A percentile compares a stretch with the other conserved stretches of the same genome.
Conservation (phyloP, 2,888 invertebrate genomes). For the Thecophora atra region DNA sequence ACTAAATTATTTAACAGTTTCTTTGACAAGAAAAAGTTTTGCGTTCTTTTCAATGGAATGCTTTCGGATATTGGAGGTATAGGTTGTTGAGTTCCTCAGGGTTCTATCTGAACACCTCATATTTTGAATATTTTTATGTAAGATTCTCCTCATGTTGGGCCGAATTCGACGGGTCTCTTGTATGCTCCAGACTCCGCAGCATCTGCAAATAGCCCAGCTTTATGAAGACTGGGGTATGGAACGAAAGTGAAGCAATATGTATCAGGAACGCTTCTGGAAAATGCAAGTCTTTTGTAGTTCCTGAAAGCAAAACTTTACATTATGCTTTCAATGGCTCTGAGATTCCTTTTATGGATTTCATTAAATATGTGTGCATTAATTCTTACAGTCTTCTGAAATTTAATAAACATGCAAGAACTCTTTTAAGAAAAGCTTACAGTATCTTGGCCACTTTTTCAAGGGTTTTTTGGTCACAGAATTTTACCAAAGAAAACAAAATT, state of each 20-base stretch:
- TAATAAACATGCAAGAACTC: slow-evolving; percentile 24
- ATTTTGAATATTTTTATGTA: slow-evolving; percentile 34
- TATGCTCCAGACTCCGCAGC: slow-evolving; percentile 44
- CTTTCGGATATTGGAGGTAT: not conserved
- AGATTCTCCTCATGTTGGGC: slow-evolving; percentile 35
- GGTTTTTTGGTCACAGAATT: not conserved
- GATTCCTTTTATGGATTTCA: slow-evolving; percentile 4
- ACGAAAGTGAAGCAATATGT: too few relatives aligned
- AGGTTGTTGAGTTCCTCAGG: slow-evolving; percentile 35
- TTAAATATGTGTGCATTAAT: slow-evolving; percentile 30
- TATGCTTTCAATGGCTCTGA: slow-evolving; percentile 16
- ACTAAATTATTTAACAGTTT: slow-evolving; percentile 27
- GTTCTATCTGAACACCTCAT: slow-evolving; percentile 23
- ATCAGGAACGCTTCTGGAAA: too few relatives aligned
- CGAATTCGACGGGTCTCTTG: slow-evolving; percentile 23
- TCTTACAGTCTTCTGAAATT: slow-evolving; percentile 37
- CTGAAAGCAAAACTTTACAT: not conserved
- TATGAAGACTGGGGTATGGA: too few relatives aligned
- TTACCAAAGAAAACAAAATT: not conserved
- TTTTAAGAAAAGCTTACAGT: slow-evolving; percentile 1
- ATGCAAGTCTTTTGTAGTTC: too few relatives aligned
- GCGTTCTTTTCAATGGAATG: not conserved
- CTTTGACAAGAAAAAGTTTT: slow-evolving; percentile 20
- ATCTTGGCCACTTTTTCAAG: not conserved
- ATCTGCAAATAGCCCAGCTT: slow-evolving; percentile 9